Percentiles rank a stretch among this genome's conserved stretches.
Evolutionary conservation across 2,113 vertebrate genomes (phyloP).

Genomic region (Pantherophis guttatus): DNA sequence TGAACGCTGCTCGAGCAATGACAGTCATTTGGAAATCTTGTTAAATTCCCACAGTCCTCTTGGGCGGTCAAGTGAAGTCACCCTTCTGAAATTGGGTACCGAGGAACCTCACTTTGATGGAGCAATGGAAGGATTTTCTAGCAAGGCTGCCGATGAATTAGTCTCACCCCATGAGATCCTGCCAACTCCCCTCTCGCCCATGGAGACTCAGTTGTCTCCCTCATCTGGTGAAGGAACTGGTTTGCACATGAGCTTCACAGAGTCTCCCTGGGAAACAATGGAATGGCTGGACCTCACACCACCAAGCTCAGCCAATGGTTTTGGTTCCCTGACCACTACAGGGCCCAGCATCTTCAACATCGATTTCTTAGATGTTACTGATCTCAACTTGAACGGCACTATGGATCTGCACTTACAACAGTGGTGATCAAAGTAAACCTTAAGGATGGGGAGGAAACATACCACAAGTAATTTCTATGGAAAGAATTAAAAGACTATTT

Average conservation of each 20-base stretch:
- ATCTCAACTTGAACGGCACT: conserved; percentile 91
- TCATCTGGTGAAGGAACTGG: conserved; percentile 78
- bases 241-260: conserved; percentile 87
- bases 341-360: conserved; percentile 93
- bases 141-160: conserved; percentile 80
- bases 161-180: conserved; percentile 83
- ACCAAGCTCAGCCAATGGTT: conserved; percentile 82
- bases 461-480: not conserved
- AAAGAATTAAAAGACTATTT: not conserved
- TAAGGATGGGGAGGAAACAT: conserved; percentile 11
- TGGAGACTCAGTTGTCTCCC: conserved; percentile 78
- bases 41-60: conserved; percentile 78
- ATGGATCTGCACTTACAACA: conserved; percentile 97
- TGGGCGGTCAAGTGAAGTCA: conserved; percentile 75
- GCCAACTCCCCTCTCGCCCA: conserved; percentile 83
- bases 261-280: conserved; percentile 95
- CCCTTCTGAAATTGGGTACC: conserved; percentile 79
- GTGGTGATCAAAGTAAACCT: conserved; percentile 76
- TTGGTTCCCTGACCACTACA: conserved; percentile 73
- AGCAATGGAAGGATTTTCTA: conserved; percentile 77
- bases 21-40: conserved; percentile 86
- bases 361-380: conserved; percentile 92
- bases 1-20: conserved; percentile 71
- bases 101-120: conserved; percentile 82
- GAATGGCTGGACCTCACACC: conserved; percentile 96